phyloP scores from a whole-genome alignment of 2,888 invertebrate genomes.

The Erebia epiphron region DNA sequence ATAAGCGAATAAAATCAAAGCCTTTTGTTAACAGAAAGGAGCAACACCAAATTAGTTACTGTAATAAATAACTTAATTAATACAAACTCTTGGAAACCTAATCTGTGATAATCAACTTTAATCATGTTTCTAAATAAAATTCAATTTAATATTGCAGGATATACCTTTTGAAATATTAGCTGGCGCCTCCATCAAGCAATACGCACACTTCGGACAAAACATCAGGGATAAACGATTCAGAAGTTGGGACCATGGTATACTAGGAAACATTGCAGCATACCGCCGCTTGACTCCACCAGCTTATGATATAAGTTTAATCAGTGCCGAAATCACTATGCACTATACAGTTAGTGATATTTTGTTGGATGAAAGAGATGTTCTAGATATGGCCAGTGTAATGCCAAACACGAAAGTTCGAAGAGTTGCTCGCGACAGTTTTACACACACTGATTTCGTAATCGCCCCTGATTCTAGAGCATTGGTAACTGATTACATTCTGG shows the following conservation, averaged over 20 bases:
- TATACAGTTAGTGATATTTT: constrained; percentile 44
- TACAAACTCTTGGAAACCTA: neutral
- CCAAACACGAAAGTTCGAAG: constrained; percentile 38
- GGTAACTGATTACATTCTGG: constrained; percentile 43
- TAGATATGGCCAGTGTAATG: constrained; percentile 43
- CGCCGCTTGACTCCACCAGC: constrained; percentile 52
- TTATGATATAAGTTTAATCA: constrained; percentile 50
- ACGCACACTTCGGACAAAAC: constrained; percentile 68
- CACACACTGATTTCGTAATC: constrained; percentile 43
- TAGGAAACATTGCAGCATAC: constrained; percentile 51
- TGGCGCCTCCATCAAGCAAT: constrained; percentile 63
- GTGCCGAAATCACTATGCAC: constrained; percentile 41
- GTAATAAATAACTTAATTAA: too few species aligned
- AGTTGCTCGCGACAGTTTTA: constrained; percentile 42
- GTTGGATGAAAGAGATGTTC: constrained; percentile 43
- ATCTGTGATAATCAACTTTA: neutral
- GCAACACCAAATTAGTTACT: too few species aligned
- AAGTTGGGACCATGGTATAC: constrained; percentile 55
- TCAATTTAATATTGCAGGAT: constrained; percentile 1
- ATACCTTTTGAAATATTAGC: constrained; percentile 29
- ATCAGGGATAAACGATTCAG: constrained; percentile 59
- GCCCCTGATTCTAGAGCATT: constrained; percentile 41
- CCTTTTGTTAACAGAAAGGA: too few species aligned
- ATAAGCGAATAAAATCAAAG: too few species aligned
- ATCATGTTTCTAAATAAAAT: neutral